These are phyloP conservation scores for Latrodectus elegans DNA, from an alignment of 2,888 invertebrate species.

Conservation along the genomic window DNA sequence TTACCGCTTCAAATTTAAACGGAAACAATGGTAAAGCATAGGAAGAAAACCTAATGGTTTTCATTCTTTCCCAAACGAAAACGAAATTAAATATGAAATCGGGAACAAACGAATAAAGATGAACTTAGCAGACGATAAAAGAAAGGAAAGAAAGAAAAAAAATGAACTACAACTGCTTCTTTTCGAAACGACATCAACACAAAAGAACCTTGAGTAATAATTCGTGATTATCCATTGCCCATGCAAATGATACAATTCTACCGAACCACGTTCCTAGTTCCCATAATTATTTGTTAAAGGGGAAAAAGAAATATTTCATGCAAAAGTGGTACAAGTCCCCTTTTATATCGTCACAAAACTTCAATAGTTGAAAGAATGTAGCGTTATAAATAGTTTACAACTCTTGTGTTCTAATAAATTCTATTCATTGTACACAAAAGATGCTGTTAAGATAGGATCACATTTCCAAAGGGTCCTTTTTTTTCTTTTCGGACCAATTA, in stretches of 20 bases:
- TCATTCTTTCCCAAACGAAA: slow-evolving; percentile 10
- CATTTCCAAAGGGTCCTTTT: no score
- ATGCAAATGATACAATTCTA: slow-evolving; percentile 22
- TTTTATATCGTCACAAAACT: no score
- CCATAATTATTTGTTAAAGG: background rate
- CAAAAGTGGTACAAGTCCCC: no score
- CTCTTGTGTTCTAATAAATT: no score
- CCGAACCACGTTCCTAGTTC: background rate
- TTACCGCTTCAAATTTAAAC: slow-evolving; percentile 23
- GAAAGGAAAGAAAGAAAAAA: background rate
- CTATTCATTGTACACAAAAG: no score
- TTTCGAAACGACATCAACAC: slow-evolving; percentile 20
- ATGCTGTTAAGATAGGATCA: no score
- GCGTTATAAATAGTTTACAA: no score
- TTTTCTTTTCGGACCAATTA: no score
- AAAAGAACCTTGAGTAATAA: slow-evolving; percentile 4
- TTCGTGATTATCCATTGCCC: slow-evolving; percentile 17
- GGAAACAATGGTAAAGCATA: background rate
- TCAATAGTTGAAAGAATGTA: no score
- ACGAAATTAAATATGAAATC: slow-evolving; percentile 39
- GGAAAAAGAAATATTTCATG: background rate
- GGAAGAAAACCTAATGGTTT: slow-evolving; percentile 8
- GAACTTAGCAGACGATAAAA: background rate
- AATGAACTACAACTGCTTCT: slow-evolving; percentile 8
- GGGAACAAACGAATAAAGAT: background rate